Evolutionary conservation across 2,888 invertebrate species (phyloP).

Genomic region (Ferdinandea cuprea): DNA sequence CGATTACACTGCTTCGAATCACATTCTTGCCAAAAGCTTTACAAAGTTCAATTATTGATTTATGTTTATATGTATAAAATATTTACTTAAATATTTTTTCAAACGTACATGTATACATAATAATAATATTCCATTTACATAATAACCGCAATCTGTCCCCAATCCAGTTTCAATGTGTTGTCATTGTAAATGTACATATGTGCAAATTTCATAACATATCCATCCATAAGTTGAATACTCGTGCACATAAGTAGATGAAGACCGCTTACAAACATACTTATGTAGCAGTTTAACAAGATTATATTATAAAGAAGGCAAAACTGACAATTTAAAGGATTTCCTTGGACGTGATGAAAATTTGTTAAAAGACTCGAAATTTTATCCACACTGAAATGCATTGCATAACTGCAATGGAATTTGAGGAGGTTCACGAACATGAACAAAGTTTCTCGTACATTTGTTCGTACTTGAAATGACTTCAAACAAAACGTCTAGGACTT

Average conservation of each 20-base stretch:
- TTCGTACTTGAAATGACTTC: no score
- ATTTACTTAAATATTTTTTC: neutral
- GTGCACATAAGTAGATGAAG: neutral
- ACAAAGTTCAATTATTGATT: neutral
- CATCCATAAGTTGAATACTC: neutral
- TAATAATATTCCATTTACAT: no score
- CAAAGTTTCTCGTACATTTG: no score
- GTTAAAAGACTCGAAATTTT: neutral
- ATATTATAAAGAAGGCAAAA: conserved; percentile 9
- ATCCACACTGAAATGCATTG: neutral
- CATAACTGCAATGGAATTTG: neutral
- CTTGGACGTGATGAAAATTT: conserved; percentile 19
- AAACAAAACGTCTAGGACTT: no score
- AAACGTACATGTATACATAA: neutral
- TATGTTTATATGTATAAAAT: neutral
- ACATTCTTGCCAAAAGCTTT: neutral
- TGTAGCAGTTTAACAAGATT: conserved; percentile 33
- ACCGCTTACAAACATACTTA: conserved; percentile 25
- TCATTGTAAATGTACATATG: no score
- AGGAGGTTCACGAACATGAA: no score
- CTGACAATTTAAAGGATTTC: conserved; percentile 23
- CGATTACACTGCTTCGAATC: conserved; percentile 19
- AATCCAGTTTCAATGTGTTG: no score
- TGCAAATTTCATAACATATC: neutral
- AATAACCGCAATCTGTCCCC: no score